Evolutionary conservation across 2,113 vertebrate genomes (phyloP).

Genomic region (Chlamydotis undulata): DNA sequence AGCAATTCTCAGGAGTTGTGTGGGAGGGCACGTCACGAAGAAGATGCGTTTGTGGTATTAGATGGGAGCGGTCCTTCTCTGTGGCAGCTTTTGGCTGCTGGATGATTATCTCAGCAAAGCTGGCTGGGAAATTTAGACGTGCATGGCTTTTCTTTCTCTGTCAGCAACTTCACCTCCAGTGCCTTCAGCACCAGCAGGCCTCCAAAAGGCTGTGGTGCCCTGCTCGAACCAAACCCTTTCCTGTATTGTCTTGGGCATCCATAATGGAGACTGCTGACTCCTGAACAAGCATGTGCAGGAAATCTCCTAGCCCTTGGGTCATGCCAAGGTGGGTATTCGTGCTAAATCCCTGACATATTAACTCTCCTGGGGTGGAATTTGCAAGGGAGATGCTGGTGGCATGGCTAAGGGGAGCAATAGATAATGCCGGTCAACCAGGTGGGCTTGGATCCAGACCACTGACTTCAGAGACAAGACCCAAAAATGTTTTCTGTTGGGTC

Average conservation of each 20-base stretch:
- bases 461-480: neutral
- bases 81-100: neutral
- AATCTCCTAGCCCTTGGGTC: too few relatives aligned
- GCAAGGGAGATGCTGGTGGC: neutral
- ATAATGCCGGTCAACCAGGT: neutral
- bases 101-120: neutral
- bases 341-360: neutral
- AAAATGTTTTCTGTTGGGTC: neutral
- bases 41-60: neutral
- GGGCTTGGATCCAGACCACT: neutral
- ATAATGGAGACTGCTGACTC: neutral
- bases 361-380: neutral
- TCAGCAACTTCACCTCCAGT: neutral
- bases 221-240: rapidly evolving
- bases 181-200: neutral
- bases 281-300: rapidly evolving
- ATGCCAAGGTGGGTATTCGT: too few relatives aligned
- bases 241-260: neutral
- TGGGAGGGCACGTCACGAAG: rapidly evolving
- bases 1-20: rapidly evolving
- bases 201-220: neutral
- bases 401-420: neutral
- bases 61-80: neutral
- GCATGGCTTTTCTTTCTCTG: neutral
- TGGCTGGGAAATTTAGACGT: neutral